Evolutionary conservation across 2,888 invertebrate genomes (phyloP).

Genomic region (Tuta absoluta): DNA sequence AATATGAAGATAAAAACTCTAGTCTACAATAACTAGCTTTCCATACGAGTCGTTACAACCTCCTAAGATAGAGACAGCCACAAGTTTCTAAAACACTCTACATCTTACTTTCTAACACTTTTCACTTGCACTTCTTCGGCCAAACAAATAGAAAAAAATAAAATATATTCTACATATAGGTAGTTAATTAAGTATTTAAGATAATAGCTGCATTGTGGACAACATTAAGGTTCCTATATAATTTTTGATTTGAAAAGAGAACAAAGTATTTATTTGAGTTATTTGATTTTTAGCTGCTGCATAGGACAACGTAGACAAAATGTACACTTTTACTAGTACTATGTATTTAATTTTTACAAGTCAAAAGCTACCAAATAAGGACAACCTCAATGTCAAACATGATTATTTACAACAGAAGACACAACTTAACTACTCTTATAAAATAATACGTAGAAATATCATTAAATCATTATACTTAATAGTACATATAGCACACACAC

Average conservation of each 20-base stretch:
- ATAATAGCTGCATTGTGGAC: conserved; percentile 35
- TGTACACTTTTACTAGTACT: background rate
- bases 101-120: conserved; percentile 25
- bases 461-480: background rate
- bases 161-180: conserved; percentile 37
- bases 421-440: conserved; percentile 21
- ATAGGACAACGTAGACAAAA: conserved; percentile 26
- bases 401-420: conserved; percentile 26
- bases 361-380: conserved; percentile 44
- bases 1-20: conserved; percentile 24
- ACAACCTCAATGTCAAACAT: conserved; percentile 36
- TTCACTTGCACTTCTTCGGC: conserved; percentile 51
- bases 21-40: conserved; percentile 10
- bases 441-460: background rate
- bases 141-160: conserved; percentile 32
- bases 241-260: background rate
- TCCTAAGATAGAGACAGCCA: conserved; percentile 26
- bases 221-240: conserved; percentile 33
- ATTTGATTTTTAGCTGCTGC: conserved; percentile 30
- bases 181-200: background rate
- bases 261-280: conserved; percentile 12
- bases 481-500: background rate
- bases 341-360: conserved; percentile 19
- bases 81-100: conserved; percentile 22
- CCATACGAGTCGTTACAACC: conserved; percentile 22